phyloP scores from a whole-genome alignment of 2,113 vertebrate genomes.

The Rhinolophus sinicus region DNA sequence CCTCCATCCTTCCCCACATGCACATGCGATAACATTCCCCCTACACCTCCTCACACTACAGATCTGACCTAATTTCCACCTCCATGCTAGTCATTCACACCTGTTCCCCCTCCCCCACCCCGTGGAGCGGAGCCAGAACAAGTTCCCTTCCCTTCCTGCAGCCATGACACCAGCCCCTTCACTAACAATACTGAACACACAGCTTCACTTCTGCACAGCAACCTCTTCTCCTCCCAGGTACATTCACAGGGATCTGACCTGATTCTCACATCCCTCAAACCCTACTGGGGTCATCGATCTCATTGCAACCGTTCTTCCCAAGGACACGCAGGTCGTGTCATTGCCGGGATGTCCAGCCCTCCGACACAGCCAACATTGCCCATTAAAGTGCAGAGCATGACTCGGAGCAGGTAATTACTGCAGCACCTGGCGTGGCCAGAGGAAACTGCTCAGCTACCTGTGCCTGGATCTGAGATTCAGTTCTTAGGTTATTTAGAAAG shows the following conservation, averaged over 20 bases:
- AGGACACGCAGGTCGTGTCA: constrained; percentile 45
- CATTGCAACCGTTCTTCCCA: neutral
- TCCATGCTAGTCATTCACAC: constrained; percentile 45
- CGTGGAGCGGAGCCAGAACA: neutral
- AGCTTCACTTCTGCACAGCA: neutral
- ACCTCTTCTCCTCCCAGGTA: neutral
- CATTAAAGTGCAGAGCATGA: constrained; percentile 71
- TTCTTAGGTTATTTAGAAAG: constrained; percentile 83
- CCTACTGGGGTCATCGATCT: neutral
- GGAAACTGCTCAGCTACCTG: constrained; percentile 69
- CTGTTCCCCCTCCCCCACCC: constrained; percentile 23
- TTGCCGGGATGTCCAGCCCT: constrained; percentile 29
- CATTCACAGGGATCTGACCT: neutral
- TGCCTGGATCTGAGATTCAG: constrained; percentile 74
- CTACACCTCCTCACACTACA: constrained; percentile 40
- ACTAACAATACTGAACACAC: neutral
- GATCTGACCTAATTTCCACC: constrained; percentile 66
- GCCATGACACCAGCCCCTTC: neutral
- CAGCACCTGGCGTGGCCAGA: constrained; percentile 65
- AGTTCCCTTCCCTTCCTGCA: neutral
- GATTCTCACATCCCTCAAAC: neutral
- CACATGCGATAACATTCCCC: constrained; percentile 61
- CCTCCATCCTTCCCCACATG: constrained; percentile 65
- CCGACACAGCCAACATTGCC: constrained; percentile 71
- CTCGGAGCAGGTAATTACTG: constrained; percentile 71